Evolutionary conservation across 2,113 vertebrate genomes (phyloP).

Genomic region (Sterrhoptilus dennistouni): DNA sequence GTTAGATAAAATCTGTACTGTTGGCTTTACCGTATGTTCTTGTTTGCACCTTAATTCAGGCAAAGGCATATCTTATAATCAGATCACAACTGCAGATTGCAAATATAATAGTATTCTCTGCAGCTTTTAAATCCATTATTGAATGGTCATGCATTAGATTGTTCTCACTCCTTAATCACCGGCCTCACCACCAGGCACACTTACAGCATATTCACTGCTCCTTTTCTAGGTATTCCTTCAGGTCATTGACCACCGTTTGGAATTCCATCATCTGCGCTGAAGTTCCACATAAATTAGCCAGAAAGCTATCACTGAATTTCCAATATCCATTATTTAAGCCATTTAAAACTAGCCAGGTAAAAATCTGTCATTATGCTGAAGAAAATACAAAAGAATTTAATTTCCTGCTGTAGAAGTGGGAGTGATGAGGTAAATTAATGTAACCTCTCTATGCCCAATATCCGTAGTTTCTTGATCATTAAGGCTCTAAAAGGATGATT

Average conservation of each 20-base stretch:
- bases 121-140: not conserved
- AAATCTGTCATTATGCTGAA: not conserved
- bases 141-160: not conserved
- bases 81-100: not conserved
- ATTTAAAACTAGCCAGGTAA: not conserved
- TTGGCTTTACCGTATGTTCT: not conserved
- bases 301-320: not conserved
- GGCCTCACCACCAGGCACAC: not conserved
- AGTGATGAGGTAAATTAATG: not conserved
- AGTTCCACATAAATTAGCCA: not conserved
- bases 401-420: not conserved
- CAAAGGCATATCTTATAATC: not conserved
- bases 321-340: not conserved
- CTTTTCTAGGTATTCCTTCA: not conserved
- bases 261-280: not conserved
- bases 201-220: not conserved
- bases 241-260: not conserved
- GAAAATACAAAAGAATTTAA: not conserved
- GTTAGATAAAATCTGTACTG: not conserved
- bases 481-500: not conserved
- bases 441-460: not conserved
- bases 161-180: not conserved
- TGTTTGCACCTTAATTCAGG: not conserved
- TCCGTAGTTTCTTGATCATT: not conserved
- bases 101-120: not conserved